A percentile compares a stretch with the other conserved stretches of the same genome.
Conservation (phyloP, 2,888 invertebrate species). For the Malthinus flaveolus region DNA sequence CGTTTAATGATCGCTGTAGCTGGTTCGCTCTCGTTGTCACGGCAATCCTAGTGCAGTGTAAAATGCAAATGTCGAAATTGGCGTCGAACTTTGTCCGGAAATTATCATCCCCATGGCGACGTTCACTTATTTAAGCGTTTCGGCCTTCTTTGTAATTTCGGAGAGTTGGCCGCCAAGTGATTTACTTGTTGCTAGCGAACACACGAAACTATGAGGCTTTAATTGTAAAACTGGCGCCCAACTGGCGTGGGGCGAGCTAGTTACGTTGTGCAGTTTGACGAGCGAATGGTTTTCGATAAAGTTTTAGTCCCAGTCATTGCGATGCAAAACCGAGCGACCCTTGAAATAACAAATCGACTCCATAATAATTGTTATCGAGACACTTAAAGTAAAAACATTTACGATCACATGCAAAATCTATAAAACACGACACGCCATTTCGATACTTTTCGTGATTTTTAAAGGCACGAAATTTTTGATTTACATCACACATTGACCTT, state of each 20-base stretch:
- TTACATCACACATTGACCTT: slow-evolving; percentile 20
- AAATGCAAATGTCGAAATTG: slow-evolving; percentile 24
- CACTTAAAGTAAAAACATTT: slow-evolving; percentile 9
- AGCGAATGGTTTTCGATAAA: no score
- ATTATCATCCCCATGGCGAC: slow-evolving; percentile 21
- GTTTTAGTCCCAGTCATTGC: no score
- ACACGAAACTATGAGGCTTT: no score
- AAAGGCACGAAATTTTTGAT: slow-evolving; percentile 21
- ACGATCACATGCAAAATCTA: slow-evolving; percentile 21
- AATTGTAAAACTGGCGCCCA: no score
- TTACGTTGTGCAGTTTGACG: no score
- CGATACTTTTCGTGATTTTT: slow-evolving; percentile 14
- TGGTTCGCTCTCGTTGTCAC: slow-evolving; percentile 17
- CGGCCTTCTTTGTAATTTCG: slow-evolving; percentile 18
- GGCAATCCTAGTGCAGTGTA: slow-evolving; percentile 19
- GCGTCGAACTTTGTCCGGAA: slow-evolving; percentile 20
- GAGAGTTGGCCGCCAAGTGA: slow-evolving; percentile 9
- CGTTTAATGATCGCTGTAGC: slow-evolving; percentile 23
- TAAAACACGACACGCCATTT: slow-evolving; percentile 12
- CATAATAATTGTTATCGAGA: background rate
- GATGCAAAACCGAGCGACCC: no score
- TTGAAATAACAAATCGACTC: no score
- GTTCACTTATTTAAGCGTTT: slow-evolving; percentile 15
- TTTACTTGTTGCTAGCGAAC: slow-evolving; percentile 24
- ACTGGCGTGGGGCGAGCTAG: no score